These are phyloP conservation scores for Chiloscyllium punctatum DNA, from an alignment of 2,797 vertebrate genomes.

Conservation along the genomic window DNA sequence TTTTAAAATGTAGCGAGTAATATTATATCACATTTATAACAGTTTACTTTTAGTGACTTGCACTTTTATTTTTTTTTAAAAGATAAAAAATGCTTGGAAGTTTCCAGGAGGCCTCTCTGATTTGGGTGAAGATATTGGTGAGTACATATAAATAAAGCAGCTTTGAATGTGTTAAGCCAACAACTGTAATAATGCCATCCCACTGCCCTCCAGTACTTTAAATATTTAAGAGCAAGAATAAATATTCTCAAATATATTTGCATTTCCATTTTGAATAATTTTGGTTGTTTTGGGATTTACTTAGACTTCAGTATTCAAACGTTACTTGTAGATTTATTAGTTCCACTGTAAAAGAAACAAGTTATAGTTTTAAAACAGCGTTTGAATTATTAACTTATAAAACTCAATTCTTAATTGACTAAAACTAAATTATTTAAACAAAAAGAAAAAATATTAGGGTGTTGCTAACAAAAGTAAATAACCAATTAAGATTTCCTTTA, in stretches of 20 bases:
- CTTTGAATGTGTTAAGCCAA: slow-evolving; percentile 30
- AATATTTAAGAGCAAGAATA: background rate
- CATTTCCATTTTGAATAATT: background rate
- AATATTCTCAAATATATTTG: slow-evolving; percentile 12
- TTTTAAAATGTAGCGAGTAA: slow-evolving; percentile 19
- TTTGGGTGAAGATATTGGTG: slow-evolving; percentile 86
- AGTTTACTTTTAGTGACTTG: slow-evolving; percentile 29
- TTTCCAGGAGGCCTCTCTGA: slow-evolving; percentile 90
- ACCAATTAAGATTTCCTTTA: background rate
- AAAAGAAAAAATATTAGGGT: background rate
- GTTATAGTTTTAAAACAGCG: background rate
- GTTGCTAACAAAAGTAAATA: background rate
- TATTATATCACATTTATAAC: slow-evolving; percentile 30
- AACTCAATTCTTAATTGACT: background rate
- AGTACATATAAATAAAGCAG: slow-evolving; percentile 50
- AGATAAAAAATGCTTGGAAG: slow-evolving; percentile 85
- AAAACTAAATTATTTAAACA: background rate
- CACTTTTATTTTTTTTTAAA: slow-evolving; percentile 43
- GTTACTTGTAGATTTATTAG: background rate
- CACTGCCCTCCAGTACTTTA: slow-evolving; percentile 15
- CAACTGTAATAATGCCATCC: slow-evolving; percentile 11
- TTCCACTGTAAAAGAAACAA: background rate
- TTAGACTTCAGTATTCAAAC: background rate
- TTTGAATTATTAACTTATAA: background rate
- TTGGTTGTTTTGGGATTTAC: background rate